These are phyloP conservation scores for Sebastes itinus DNA, from an alignment of 2,797 vertebrate species.

Conservation along the genomic window DNA sequence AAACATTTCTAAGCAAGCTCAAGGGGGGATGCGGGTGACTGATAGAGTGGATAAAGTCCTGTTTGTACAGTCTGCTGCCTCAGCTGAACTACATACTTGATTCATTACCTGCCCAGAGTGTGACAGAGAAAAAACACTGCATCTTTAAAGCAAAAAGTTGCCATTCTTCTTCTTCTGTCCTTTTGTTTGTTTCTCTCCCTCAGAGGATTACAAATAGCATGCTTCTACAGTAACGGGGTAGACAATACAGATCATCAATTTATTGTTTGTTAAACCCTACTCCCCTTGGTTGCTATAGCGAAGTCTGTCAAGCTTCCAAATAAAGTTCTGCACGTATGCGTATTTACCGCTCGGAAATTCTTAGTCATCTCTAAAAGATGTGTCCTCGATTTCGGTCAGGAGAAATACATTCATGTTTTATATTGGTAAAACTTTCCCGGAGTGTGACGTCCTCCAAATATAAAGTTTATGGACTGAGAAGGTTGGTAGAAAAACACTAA, in stretches of 20 bases:
- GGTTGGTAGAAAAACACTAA: not conserved
- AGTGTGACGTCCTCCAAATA: not conserved
- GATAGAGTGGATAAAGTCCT: constrained; percentile 43
- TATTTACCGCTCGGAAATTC: not conserved
- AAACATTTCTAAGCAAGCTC: constrained; percentile 38
- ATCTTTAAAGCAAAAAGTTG: not conserved
- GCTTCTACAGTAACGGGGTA: not conserved
- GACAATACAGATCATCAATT: not conserved
- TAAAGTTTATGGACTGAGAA: not conserved
- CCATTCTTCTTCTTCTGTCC: not conserved
- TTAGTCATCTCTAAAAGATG: not conserved
- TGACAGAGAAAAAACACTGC: constrained; percentile 16
- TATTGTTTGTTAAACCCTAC: not conserved
- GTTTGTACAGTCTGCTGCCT: constrained; percentile 31
- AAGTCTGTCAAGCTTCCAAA: not conserved
- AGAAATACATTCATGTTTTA: not conserved
- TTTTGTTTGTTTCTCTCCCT: not conserved
- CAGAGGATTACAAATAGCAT: not conserved
- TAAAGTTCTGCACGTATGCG: not conserved
- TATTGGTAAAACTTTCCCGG: not conserved
- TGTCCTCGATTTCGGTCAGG: not conserved
- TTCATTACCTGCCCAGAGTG: constrained; percentile 33
- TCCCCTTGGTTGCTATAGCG: no score
- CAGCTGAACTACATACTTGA: constrained; percentile 28
- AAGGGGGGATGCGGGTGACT: constrained; percentile 22